Percentiles rank a stretch among this genome's conserved stretches.
These are phyloP conservation scores for Lytechinus variegatus DNA, from an alignment of 35 echinoderm and acorn worm genomes.

Conservation along the genomic window DNA sequence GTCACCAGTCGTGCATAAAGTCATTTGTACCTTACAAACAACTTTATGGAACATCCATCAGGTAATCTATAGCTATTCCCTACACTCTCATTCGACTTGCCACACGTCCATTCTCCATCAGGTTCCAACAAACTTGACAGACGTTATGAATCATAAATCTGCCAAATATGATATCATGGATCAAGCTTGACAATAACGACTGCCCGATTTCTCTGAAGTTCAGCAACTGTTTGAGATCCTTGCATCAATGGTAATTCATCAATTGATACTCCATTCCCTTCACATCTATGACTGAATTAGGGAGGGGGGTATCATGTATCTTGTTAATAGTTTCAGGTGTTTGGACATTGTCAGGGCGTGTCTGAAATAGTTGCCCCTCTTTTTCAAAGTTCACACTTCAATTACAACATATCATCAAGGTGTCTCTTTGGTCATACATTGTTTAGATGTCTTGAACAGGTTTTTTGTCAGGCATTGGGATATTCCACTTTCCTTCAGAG, in stretches of 20 bases:
- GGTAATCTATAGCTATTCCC: neutral
- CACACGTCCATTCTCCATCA: neutral
- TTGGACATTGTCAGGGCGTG: neutral
- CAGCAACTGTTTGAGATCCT: neutral
- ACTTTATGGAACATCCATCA: too few species aligned
- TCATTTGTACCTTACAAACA: too few species aligned
- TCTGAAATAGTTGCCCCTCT: neutral
- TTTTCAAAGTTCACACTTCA: neutral
- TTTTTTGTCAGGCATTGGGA: neutral
- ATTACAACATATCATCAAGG: neutral
- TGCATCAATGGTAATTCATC: neutral
- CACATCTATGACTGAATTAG: neutral
- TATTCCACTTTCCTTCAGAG: neutral
- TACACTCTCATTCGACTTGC: neutral
- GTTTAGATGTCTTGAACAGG: too few species aligned
- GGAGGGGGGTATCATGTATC: neutral
- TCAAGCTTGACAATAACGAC: neutral
- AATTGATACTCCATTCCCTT: neutral
- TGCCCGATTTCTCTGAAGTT: neutral
- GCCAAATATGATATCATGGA: neutral
- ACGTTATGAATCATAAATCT: neutral
- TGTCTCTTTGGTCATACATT: neutral
- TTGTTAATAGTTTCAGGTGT: neutral
- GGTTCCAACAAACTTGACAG: too few species aligned
- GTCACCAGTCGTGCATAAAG: too few species aligned